Percentiles rank a stretch among this genome's conserved stretches.
phyloP scores from a whole-genome alignment of 2,888 invertebrate genomes.

The Pyrocoelia pectoralis region DNA sequence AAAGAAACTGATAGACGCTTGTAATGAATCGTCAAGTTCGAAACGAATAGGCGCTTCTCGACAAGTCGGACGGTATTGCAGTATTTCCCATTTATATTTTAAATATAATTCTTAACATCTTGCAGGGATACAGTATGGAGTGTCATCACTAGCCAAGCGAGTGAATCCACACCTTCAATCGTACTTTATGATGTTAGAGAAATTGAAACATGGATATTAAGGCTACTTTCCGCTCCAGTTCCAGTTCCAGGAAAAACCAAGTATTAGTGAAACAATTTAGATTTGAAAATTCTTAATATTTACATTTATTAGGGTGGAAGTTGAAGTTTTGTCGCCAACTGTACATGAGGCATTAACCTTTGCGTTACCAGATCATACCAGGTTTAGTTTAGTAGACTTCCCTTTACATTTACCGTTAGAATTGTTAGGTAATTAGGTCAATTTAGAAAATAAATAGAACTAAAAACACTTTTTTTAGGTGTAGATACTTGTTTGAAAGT shows the following conservation, averaged over 20 bases:
- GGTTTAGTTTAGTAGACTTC: conserved; percentile 97
- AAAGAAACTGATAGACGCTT: conserved; percentile 95
- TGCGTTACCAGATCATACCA: conserved; percentile 96
- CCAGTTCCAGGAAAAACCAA: conserved; percentile 97
- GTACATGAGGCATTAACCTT: conserved; percentile 88
- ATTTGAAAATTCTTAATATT: conserved; percentile 52
- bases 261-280: conserved; percentile 51
- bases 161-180: conserved; percentile 83
- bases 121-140: conserved; percentile 95
- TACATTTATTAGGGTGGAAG: conserved; percentile 53
- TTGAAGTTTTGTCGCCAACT: conserved; percentile 85
- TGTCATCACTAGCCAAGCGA: conserved; percentile 84
- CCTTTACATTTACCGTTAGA: conserved; percentile 98
- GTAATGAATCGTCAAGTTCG: conserved; percentile 93
- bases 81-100: conserved; percentile 12
- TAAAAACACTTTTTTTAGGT: conserved; percentile 62
- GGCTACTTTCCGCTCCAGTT: conserved; percentile 95
- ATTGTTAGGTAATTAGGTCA: conserved; percentile 73
- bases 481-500: conserved; percentile 98
- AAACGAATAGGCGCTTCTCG: conserved; percentile 89
- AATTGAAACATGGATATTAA: conserved; percentile 98
- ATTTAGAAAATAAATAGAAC: not conserved
- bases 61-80: conserved; percentile 77
- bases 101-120: conserved; percentile 4
- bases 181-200: conserved; percentile 96